These are phyloP conservation scores for Lutjanus argentimaculatus DNA, from an alignment of 2,797 vertebrate genomes.

Conservation along the genomic window DNA sequence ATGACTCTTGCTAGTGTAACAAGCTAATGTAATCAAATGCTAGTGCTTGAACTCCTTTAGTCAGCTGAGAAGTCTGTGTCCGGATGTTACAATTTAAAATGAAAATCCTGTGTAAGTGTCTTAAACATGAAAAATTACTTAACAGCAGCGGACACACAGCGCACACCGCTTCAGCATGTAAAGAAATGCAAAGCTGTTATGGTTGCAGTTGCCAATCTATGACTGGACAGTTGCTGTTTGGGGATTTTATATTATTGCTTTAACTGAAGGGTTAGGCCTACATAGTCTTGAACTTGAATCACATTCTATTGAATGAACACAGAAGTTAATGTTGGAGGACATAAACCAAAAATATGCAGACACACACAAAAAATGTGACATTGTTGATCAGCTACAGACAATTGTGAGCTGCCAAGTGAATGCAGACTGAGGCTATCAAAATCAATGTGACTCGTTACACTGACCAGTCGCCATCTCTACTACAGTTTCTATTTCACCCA, in stretches of 20 bases:
- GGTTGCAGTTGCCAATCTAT: too few relatives aligned
- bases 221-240: too few relatives aligned
- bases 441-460: background rate
- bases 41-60: too few relatives aligned
- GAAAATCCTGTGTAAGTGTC: too few relatives aligned
- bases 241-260: background rate
- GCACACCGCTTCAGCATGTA: too few relatives aligned
- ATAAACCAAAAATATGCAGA: background rate
- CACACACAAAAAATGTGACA: background rate
- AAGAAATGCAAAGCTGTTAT: too few relatives aligned
- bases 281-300: background rate
- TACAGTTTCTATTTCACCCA: background rate
- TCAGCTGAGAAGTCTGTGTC: too few relatives aligned
- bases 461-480: background rate
- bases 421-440: background rate
- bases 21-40: too few relatives aligned
- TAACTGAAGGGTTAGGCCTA: background rate
- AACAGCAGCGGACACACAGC: too few relatives aligned
- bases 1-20: too few relatives aligned
- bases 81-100: too few relatives aligned
- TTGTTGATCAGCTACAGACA: background rate
- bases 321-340: background rate
- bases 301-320: background rate
- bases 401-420: background rate
- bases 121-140: too few relatives aligned